Evolutionary conservation across 2,888 invertebrate genomes (phyloP).

Genomic region (Polydrusus pterygomalis): DNA sequence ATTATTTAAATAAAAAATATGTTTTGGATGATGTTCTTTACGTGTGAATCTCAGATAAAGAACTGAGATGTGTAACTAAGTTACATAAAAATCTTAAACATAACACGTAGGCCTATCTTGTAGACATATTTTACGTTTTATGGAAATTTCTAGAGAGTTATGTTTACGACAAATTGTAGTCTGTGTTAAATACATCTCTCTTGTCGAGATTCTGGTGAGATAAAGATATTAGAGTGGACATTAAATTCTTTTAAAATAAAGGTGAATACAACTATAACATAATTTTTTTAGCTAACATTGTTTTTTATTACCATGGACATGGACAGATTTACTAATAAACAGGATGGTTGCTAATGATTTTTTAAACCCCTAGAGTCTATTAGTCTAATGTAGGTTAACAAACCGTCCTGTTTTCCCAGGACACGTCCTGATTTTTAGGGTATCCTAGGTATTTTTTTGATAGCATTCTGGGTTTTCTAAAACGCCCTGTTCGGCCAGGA

Average conservation of each 20-base stretch:
- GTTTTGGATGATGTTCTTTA: conserved; percentile 5
- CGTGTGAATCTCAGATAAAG: conserved; percentile 21
- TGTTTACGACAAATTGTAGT: conserved; percentile 26
- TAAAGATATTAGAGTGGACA: conserved; percentile 3
- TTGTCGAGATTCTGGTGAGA: conserved; percentile 18
- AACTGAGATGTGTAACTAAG: conserved; percentile 17
- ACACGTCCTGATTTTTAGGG: too few species aligned
- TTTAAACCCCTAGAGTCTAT: too few species aligned
- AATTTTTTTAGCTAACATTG: not conserved
- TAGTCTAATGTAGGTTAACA: too few species aligned
- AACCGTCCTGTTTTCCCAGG: too few species aligned
- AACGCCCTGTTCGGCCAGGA: too few species aligned
- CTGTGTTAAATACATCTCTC: conserved; percentile 22
- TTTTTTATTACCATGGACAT: too few species aligned
- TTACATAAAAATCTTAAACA: conserved; percentile 32
- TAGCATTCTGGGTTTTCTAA: too few species aligned
- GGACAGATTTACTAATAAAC: too few species aligned
- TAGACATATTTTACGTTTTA: conserved; percentile 29
- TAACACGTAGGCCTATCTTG: conserved; percentile 31
- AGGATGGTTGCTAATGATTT: too few species aligned
- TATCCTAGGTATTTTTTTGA: too few species aligned
- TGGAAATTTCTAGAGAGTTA: conserved; percentile 28
- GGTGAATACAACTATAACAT: not conserved
- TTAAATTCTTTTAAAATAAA: conserved; percentile 10
- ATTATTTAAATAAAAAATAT: conserved; percentile 5